These are phyloP conservation scores for Cantharis nigra DNA, from an alignment of 2,888 invertebrate genomes.

Conservation along the genomic window DNA sequence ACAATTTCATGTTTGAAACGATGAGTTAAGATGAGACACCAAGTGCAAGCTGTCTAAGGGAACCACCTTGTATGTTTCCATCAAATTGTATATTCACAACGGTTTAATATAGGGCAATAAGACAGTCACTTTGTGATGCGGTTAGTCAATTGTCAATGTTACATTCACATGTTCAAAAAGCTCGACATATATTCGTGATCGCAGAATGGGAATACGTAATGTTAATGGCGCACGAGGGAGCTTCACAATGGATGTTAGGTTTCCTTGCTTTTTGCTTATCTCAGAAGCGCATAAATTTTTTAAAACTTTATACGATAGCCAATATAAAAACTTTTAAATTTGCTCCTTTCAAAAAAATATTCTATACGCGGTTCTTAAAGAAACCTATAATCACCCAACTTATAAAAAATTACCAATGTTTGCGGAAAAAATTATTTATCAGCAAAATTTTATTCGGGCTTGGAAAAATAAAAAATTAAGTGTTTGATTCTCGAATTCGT, in stretches of 20 bases:
- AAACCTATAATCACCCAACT: neutral
- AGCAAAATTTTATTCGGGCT: neutral
- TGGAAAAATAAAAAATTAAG: neutral
- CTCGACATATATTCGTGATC: constrained; percentile 14
- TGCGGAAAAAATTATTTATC: neutral
- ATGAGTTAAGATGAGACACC: neutral
- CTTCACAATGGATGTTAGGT: constrained; percentile 17
- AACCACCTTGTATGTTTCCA: neutral
- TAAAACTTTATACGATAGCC: constrained; percentile 12
- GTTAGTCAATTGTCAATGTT: constrained; percentile 9
- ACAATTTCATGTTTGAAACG: neutral
- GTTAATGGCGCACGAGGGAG: constrained; percentile 19
- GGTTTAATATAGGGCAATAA: neutral
- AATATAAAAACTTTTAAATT: constrained; percentile 9
- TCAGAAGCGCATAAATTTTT: constrained; percentile 18
- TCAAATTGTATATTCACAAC: neutral
- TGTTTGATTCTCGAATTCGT: neutral
- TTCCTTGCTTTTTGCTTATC: constrained; percentile 18
- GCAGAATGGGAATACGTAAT: constrained; percentile 18
- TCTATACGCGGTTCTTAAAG: neutral
- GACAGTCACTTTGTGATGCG: constrained; percentile 1
- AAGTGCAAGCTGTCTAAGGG: neutral
- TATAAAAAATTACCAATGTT: neutral
- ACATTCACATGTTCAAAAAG: constrained; percentile 14
- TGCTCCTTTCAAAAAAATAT: neutral